These are phyloP conservation scores for Petrophora chlorosata DNA, from an alignment of 2,888 invertebrate genomes.

Conservation along the genomic window DNA sequence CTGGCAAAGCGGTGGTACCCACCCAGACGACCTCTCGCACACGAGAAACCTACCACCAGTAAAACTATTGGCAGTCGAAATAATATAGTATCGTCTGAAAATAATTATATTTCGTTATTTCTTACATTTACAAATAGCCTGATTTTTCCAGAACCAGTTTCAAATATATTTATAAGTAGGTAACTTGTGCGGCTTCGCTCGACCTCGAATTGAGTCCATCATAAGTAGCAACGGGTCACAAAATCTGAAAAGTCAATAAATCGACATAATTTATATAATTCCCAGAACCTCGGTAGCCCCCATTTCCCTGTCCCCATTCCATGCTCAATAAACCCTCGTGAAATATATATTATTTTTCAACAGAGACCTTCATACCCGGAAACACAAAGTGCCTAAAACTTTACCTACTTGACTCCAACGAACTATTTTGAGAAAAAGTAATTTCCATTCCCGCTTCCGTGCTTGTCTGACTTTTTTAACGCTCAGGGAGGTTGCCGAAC, in stretches of 20 bases:
- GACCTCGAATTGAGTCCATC: too few species aligned
- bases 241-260: background rate
- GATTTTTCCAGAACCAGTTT: too few species aligned
- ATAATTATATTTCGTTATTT: too few species aligned
- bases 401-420: constrained; percentile 12
- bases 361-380: constrained; percentile 4
- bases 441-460: constrained; percentile 27
- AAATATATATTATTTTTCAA: constrained; percentile 12
- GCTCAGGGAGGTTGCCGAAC: constrained; percentile 26
- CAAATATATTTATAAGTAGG: too few species aligned
- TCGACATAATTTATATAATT: background rate
- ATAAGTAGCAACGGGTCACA: too few species aligned
- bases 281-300: background rate
- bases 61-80: too few species aligned
- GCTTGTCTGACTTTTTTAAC: constrained; percentile 20
- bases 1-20: too few species aligned
- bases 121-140: too few species aligned
- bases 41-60: too few species aligned
- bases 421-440: constrained; percentile 23
- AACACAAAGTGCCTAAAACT: constrained; percentile 18
- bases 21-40: too few species aligned
- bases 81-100: too few species aligned
- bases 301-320: background rate
- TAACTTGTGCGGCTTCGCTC: too few species aligned
- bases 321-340: constrained; percentile 3